Percentiles rank a stretch among this genome's conserved stretches.
phyloP scores from a whole-genome alignment of 1,140 invertebrate species.

The Rhagoletis pomonella region DNA sequence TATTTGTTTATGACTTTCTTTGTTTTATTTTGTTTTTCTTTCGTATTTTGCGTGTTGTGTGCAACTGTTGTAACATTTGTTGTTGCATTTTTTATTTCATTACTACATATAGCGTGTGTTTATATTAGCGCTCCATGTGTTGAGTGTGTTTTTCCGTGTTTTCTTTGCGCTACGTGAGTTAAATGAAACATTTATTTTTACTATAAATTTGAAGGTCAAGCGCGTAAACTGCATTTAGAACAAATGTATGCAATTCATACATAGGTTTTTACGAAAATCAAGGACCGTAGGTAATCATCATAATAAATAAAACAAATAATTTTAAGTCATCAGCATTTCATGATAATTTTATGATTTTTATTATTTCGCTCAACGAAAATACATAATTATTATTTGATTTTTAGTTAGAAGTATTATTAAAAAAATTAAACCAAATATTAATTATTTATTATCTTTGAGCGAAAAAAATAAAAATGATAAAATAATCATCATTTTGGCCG shows the following conservation, averaged over 20 bases:
- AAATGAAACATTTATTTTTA: neutral
- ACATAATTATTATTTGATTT: no score
- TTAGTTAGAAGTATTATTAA: no score
- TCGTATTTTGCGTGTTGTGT: neutral
- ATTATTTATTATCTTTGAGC: no score
- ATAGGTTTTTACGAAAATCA: neutral
- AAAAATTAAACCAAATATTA: no score
- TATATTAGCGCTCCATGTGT: constrained; percentile 5
- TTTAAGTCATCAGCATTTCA: no score
- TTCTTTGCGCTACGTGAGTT: neutral
- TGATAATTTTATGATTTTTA: no score
- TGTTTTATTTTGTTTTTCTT: constrained; percentile 10
- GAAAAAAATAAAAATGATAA: no score
- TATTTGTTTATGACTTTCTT: neutral
- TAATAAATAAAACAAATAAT: no score
- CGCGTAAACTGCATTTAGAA: neutral
- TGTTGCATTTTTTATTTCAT: neutral
- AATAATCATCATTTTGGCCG: no score
- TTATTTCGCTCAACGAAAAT: no score
- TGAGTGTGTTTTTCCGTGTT: neutral
- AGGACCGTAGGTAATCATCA: no score
- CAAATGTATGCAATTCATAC: neutral
- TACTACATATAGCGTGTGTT: constrained; percentile 19
- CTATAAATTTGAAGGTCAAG: neutral
- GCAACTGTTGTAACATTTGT: neutral